These are phyloP conservation scores for Aphodius granarius DNA, from an alignment of 2,888 invertebrate genomes.

Conservation along the genomic window DNA sequence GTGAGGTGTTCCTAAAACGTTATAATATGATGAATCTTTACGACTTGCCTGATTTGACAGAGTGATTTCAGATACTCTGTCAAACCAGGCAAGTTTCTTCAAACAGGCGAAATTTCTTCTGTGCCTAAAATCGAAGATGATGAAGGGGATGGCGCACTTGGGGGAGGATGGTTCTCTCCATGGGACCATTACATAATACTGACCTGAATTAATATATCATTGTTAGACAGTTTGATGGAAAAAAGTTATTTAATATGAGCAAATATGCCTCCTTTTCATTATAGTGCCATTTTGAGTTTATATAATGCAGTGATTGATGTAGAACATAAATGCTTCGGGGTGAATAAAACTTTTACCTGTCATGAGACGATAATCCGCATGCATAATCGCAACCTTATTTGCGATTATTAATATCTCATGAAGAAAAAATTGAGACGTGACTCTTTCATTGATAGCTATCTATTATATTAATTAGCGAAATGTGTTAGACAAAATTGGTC, in stretches of 20 bases:
- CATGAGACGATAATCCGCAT: neutral
- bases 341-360: neutral
- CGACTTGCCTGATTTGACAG: too few species aligned
- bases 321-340: neutral
- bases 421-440: neutral
- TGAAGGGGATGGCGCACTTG: too few species aligned
- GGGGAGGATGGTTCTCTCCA: too few species aligned
- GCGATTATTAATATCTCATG: neutral
- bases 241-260: neutral
- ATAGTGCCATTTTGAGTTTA: neutral
- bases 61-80: too few species aligned
- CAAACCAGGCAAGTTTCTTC: too few species aligned
- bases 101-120: too few species aligned
- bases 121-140: too few species aligned
- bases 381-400: neutral
- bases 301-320: neutral
- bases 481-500: neutral
- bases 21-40: too few species aligned
- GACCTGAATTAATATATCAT: neutral
- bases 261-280: neutral
- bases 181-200: neutral
- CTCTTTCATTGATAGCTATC: neutral
- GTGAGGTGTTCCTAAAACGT: too few species aligned
- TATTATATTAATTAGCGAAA: neutral
- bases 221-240: neutral